phyloP scores from a whole-genome alignment of 1,140 invertebrate species.

The Drosophila micromelanica region DNA sequence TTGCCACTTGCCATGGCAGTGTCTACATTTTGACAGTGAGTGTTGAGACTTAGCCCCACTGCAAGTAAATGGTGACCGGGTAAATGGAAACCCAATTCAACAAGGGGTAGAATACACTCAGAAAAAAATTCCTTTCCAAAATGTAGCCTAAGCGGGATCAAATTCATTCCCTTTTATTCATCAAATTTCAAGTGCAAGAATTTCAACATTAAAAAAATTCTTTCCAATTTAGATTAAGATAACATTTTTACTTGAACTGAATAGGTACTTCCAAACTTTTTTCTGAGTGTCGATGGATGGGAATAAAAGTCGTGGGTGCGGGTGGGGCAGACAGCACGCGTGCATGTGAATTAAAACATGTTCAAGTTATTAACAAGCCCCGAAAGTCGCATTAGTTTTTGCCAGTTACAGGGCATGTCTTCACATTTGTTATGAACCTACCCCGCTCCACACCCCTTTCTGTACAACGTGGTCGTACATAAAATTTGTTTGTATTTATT shows the following conservation, averaged over 20 bases:
- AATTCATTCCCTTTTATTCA: too few species aligned
- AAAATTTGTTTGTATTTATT: constrained; percentile 47
- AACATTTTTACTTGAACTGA: too few species aligned
- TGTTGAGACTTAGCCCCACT: constrained; percentile 47
- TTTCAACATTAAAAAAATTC: too few species aligned
- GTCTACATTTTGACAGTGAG: constrained; percentile 33
- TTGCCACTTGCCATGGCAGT: constrained; percentile 5
- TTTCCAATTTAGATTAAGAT: too few species aligned
- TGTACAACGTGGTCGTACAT: constrained; percentile 4
- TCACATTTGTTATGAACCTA: constrained; percentile 26
- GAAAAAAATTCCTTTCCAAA: too few species aligned
- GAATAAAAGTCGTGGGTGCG: neutral
- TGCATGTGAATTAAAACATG: constrained; percentile 79
- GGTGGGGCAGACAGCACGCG: constrained; percentile 11
- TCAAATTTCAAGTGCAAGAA: too few species aligned
- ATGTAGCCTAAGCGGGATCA: too few species aligned
- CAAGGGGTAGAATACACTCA: neutral
- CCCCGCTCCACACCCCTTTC: neutral
- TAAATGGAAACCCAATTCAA: constrained; percentile 12
- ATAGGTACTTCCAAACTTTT: too few species aligned
- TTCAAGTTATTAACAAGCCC: constrained; percentile 77
- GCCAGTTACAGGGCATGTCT: constrained; percentile 39
- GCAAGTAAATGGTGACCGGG: constrained; percentile 28
- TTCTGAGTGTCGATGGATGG: neutral
- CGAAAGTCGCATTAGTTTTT: constrained; percentile 75